Conservation (phyloP, 2,888 invertebrate genomes). For the Zhuqinia jingwanae region DNA sequence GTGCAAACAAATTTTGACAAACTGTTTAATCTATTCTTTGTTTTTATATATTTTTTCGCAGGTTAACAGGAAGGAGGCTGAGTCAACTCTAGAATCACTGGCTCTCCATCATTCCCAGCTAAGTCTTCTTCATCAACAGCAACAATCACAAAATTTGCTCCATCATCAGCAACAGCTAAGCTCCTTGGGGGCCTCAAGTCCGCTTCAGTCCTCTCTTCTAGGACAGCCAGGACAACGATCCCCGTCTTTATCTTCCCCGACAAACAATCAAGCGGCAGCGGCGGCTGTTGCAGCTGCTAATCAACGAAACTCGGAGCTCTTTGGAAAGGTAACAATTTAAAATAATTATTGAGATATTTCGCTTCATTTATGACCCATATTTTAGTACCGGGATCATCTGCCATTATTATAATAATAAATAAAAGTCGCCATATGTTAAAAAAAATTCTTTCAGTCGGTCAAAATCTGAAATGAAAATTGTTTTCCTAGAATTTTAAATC, state of each 20-base stretch:
- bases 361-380: background rate
- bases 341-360: background rate
- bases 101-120: constrained; percentile 56
- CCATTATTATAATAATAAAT: constrained; percentile 4
- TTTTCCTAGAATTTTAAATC: constrained; percentile 1
- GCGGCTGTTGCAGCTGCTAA: constrained; percentile 63
- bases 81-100: constrained; percentile 38
- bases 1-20: too few species aligned
- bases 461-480: constrained; percentile 34
- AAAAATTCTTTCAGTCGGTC: background rate
- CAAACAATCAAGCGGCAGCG: constrained; percentile 48
- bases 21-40: too few species aligned
- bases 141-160: constrained; percentile 43
- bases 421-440: constrained; percentile 37
- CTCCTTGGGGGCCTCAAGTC: constrained; percentile 55
- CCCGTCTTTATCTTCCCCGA: constrained; percentile 33
- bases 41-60: constrained; percentile 11
- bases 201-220: constrained; percentile 38
- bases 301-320: constrained; percentile 62
- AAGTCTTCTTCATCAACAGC: constrained; percentile 50
- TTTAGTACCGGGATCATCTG: constrained; percentile 4
- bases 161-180: constrained; percentile 56
- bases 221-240: constrained; percentile 64
- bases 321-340: constrained; percentile 59
- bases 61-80: constrained; percentile 36